These are phyloP conservation scores for Notarius lentiginosus DNA, from an alignment of 2,113 vertebrate genomes.

Conservation along the genomic window DNA sequence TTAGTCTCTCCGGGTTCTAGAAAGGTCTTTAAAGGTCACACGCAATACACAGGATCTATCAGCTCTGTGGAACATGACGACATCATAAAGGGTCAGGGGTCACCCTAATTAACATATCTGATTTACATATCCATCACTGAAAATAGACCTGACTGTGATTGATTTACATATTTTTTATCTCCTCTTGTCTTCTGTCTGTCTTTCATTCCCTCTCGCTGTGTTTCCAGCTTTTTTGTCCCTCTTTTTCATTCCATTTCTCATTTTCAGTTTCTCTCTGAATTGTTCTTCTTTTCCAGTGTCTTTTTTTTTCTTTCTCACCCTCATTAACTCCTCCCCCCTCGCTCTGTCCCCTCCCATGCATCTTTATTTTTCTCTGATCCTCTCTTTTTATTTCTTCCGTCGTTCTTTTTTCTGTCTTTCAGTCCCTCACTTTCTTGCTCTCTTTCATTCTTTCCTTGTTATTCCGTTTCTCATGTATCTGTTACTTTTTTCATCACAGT, in stretches of 20 bases:
- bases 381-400: not conserved
- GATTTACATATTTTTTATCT: not conserved
- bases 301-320: too few species aligned
- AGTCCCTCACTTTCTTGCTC: not conserved
- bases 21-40: not conserved
- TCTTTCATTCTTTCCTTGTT: not conserved
- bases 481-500: not conserved
- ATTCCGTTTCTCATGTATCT: not conserved
- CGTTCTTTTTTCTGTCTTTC: not conserved
- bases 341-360: too few species aligned
- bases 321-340: too few species aligned
- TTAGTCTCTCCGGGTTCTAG: not conserved
- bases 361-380: not conserved
- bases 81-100: not conserved
- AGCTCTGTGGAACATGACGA: not conserved
- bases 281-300: too few species aligned
- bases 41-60: not conserved
- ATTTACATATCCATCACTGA: not conserved
- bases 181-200: not conserved
- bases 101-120: not conserved
- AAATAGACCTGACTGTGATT: not conserved
- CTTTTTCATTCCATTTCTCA: not conserved
- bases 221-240: not conserved
- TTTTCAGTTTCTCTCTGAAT: too few species aligned
- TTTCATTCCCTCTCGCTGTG: not conserved